Percentiles rank a stretch among this genome's conserved stretches.
Evolutionary conservation across 1,140 invertebrate species (phyloP).

Genomic region (Polypedilum vanderplanki): DNA sequence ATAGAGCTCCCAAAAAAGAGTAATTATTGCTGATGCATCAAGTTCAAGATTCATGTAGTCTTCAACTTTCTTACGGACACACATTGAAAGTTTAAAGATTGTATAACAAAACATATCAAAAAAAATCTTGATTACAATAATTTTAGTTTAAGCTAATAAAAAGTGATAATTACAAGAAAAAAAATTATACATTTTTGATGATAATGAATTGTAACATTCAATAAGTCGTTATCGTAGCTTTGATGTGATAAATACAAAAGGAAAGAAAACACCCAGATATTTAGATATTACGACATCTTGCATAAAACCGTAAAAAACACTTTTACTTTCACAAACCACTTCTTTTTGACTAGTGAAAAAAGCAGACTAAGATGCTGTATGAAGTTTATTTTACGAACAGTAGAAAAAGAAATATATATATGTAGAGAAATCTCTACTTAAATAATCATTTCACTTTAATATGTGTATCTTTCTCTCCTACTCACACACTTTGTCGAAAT

Average conservation of each 20-base stretch:
- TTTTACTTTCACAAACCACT: slow-evolving; percentile 13
- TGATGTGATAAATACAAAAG: not conserved
- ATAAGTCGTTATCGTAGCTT: not conserved
- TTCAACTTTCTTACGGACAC: too few species aligned
- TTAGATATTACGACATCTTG: not conserved
- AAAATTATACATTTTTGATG: too few species aligned
- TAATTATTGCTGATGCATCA: not conserved
- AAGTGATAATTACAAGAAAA: not conserved
- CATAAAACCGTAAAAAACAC: not conserved
- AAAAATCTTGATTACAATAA: too few species aligned
- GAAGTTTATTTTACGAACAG: not conserved
- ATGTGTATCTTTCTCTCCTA: not conserved
- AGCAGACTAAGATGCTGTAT: not conserved
- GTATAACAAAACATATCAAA: too few species aligned
- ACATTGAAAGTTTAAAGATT: too few species aligned
- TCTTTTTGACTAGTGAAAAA: not conserved
- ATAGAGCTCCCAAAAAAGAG: too few species aligned
- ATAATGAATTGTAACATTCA: too few species aligned
- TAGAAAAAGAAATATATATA: not conserved
- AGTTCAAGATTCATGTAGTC: not conserved
- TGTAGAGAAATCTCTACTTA: not conserved
- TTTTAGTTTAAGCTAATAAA: not conserved
- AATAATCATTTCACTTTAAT: not conserved
- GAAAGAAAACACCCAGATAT: not conserved
- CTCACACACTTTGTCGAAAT: too few species aligned